These are phyloP conservation scores for Andrena hattorfiana DNA, from an alignment of 2,888 invertebrate genomes.

Conservation along the genomic window DNA sequence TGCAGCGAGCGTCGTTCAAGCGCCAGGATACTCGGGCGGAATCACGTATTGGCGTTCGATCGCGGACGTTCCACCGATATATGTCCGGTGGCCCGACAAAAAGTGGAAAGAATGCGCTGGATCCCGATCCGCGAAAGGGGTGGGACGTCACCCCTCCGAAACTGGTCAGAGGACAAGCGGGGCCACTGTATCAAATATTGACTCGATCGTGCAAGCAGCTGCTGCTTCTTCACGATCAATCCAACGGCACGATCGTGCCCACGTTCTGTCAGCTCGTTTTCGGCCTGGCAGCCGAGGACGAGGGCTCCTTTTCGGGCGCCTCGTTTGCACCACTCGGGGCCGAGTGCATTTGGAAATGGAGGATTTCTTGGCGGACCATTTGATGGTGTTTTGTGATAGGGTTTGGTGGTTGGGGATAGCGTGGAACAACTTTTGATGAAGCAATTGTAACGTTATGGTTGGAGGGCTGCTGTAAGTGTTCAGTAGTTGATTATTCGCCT, in stretches of 20 bases:
- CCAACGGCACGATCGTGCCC: constrained; percentile 48
- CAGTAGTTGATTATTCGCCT: too few species aligned
- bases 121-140: constrained; percentile 62
- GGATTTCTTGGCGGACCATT: background rate
- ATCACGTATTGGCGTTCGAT: constrained; percentile 68
- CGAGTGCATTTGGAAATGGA: background rate
- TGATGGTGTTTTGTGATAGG: background rate
- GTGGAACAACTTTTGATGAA: background rate
- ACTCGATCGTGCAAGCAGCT: constrained; percentile 77
- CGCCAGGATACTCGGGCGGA: constrained; percentile 46
- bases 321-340: background rate
- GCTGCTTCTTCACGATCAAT: constrained; percentile 76
- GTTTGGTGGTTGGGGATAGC: background rate
- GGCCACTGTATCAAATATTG: constrained; percentile 80
- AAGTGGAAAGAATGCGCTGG: constrained; percentile 78
- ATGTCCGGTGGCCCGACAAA: constrained; percentile 68
- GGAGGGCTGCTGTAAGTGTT: too few species aligned
- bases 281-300: background rate
- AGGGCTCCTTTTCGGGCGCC: constrained; percentile 33
- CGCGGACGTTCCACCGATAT: constrained; percentile 66
- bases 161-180: constrained; percentile 74
- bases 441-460: too few species aligned
- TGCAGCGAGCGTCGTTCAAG: constrained; percentile 35
- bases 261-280: constrained; percentile 68
- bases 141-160: constrained; percentile 74